phyloP scores from a whole-genome alignment of 2,797 vertebrate species.

The Paramormyrops hopkinsi region DNA sequence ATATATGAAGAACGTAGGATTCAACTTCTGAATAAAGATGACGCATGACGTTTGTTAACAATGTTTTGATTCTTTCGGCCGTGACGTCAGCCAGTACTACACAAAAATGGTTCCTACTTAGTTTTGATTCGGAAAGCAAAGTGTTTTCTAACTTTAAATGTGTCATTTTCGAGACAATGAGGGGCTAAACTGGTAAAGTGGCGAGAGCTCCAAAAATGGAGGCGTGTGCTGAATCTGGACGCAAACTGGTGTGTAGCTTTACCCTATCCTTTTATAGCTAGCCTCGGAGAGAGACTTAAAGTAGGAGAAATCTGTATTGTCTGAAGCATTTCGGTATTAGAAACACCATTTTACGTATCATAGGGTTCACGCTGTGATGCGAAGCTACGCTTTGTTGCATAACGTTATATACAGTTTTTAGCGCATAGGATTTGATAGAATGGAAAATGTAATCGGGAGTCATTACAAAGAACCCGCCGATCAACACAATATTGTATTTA shows the following conservation, averaged over 20 bases:
- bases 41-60: constrained; percentile 65
- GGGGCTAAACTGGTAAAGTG: constrained; percentile 58
- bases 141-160: constrained; percentile 51
- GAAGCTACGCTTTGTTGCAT: constrained; percentile 20
- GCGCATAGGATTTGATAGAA: constrained; percentile 19
- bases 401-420: constrained; percentile 16
- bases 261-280: constrained; percentile 55
- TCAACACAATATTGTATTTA: constrained; percentile 21
- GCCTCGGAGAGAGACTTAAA: constrained; percentile 36
- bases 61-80: constrained; percentile 81
- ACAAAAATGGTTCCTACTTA: constrained; percentile 81
- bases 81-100: constrained; percentile 77
- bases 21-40: constrained; percentile 38
- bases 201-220: constrained; percentile 80
- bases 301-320: constrained; percentile 31
- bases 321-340: constrained; percentile 24
- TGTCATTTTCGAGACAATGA: constrained; percentile 55
- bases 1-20: constrained; percentile 20
- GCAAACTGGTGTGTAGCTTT: constrained; percentile 90
- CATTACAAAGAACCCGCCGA: constrained; percentile 24
- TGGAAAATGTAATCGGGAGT: constrained; percentile 17
- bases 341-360: constrained; percentile 18
- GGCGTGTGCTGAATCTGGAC: constrained; percentile 80
- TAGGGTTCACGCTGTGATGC: constrained; percentile 9
- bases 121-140: constrained; percentile 77